Base-by-base conservation (phyloP, 1,140 invertebrate genomes). In the Dreissena polymorpha region DNA sequence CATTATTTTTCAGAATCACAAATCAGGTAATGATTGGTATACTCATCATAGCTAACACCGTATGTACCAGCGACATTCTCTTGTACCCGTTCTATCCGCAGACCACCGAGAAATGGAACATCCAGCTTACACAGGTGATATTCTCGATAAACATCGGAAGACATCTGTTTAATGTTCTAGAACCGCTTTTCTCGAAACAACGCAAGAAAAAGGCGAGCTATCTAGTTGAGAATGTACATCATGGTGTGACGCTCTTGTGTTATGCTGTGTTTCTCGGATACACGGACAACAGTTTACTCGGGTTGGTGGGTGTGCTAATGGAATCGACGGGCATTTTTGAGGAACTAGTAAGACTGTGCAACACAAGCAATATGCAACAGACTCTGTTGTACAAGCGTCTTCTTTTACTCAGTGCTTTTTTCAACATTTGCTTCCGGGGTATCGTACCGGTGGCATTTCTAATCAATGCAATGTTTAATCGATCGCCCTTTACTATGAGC, bases 381-480 rank as follows among this genome's bases (percentile, higher is more conserved):
- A 85, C 79, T 10, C 51, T 39, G 51, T 76, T 76, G 53, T 87
- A 86, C 68, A 60, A 60, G 55, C 68, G 81, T 29, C 49, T 87
- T 25, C 74, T 83, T 14, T 23, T 86, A n/a, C 27, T 76, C 6
- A 80, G 71, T 75, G 86, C 84, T 76, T 70, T 68, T 14, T 27
- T 70, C 13, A 86, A 72, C 1, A 65, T 84, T 16, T 65, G 71
- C 0, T 87, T 87, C 68, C 69, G 86, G 10, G 86, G 84, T 39
- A 68, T 83, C 7, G 67, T 87, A 51, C 86, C 86, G 6, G 72
- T 84, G 16, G 64, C 76, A 39, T 87, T 87, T 80, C 63, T 87
- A 55, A 76, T 87, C 10, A 86, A 86, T 50, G 85, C 83, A 1
- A 87, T 87, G 85, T 86, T 85, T 77, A 78, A 84, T 10, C 82